Base-by-base conservation (phyloP, 2,888 invertebrate species). In the Sinotaia quadrata region DNA sequence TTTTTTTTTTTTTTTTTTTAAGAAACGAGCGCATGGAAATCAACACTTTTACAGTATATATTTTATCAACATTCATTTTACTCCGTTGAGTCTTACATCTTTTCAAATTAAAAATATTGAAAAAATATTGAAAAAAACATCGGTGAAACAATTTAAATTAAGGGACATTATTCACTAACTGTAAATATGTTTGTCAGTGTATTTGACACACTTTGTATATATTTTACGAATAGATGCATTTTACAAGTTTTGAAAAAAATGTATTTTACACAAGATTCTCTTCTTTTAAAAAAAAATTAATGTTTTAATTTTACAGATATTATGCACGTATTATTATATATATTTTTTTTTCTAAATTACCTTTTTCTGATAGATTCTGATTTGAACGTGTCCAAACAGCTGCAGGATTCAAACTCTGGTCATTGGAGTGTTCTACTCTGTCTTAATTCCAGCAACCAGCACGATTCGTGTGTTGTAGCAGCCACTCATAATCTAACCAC, bases 401-500 rank as follows among this genome's bases (percentile, higher is more conserved):
- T 60, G 60, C 24, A 10, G 1, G 31, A 54, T 1, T 31, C 36
- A 3, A 21, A 44, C 24, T 33, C 10, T 7, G 56, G 65, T 24
- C 37, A 37, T 29, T 62, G 62, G 69, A 68, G 69, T 44, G 56
- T 72, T 24, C 24, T 72, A 18, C 37, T 72, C 36, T 72, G 72
- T 24, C 52, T 72, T 36, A 69, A 72, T 59, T 62, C 67, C 18
- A 69, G 52, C 5, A 5, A 31, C 44, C 49, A 8, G 8, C 33
- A 21, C 12, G 69, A 67, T 10, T 60, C 31, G 44, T 68, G 72
- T 51, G 58, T 62, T 2, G 67, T 69, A 29, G 61, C 57, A 5
- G 34, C 58, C 36, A 29, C 54, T 0, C 27, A 12, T 0, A 12
- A 8, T 12, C 15, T 61, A 0, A 10, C 49, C 18, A n/a, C 41